Base-by-base conservation (phyloP, 1,140 invertebrate genomes). In the Neuroterus valhalla region DNA sequence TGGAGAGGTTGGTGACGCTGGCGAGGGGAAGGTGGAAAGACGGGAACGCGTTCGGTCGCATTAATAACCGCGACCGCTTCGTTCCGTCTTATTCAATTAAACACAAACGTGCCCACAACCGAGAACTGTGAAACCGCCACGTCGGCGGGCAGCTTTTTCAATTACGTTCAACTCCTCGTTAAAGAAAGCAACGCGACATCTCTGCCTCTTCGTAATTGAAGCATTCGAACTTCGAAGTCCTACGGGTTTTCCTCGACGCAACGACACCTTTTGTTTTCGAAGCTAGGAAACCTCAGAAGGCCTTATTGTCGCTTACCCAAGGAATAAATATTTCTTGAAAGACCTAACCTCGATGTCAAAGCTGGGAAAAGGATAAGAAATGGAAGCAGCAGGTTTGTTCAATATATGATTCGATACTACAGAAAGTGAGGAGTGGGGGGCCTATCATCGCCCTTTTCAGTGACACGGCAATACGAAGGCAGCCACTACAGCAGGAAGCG, bases 31-130 rank as follows among this genome's bases (percentile, higher is more conserved):
- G n/a, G n/a, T 23, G 31, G 26, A 14, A 23, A 62, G 19, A 38
- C 15, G 43, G 62, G 66, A 21, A 26, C 44, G 50, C 55, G 66
- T 31, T 46, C 71, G 15, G 66, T 17, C 50, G 43, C 75, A 74
- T 77, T 77, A 77, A 74, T 77, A 77, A 74, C 74, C 71, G 67
- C 50, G 62, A 71, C 62, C 43, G 43, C 42, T 38, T 74, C 75
- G 72, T 66, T 45, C 17, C 75, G 45, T 77, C 74, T 77, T 70
- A 77, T 74, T 77, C 66, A 77, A 77, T 77, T 76, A 76, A 76
- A 74, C 67, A 46, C 66, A 62, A 76, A 74, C 66, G 44, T 42
- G 55, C 55, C 55, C 55, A 62, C 26, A 62, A 23, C 55, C 31
- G 55, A 62, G 26, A 23, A 62, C 55, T 62, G 14, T n/a, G 15